phyloP scores from a whole-genome alignment of 23 tunicate genomes.

The Ciona savignyi region DNA sequence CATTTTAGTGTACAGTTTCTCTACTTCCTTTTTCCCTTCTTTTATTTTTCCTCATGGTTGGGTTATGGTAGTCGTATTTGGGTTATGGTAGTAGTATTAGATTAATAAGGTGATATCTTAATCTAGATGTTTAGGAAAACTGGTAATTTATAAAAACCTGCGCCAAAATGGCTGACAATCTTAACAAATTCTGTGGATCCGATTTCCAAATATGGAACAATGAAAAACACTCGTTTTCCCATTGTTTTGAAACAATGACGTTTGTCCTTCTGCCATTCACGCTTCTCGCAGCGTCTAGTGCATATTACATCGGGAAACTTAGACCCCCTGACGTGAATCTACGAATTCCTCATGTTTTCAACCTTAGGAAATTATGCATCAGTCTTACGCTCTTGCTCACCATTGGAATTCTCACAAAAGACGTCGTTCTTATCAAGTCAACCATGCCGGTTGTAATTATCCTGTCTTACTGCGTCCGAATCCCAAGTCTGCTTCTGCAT shows the following conservation, averaged over 20 bases:
- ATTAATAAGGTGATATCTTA: no score
- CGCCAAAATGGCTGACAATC: no score
- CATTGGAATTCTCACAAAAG: constrained; percentile 22
- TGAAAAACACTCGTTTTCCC: constrained; percentile 39
- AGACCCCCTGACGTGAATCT: constrained; percentile 68
- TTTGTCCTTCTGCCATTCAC: constrained; percentile 57
- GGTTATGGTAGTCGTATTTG: no score
- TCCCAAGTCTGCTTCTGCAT: constrained; percentile 41
- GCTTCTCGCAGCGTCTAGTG: constrained; percentile 43
- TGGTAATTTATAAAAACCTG: no score
- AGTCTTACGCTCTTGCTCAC: constrained; percentile 38
- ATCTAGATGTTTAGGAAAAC: no score
- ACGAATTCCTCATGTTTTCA: constrained; percentile 28
- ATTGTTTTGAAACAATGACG: constrained; percentile 61
- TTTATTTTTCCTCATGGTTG: no score
- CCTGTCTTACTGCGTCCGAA: constrained; percentile 24
- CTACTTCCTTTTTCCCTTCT: no score
- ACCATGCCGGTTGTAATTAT: constrained; percentile 14
- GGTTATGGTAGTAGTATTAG: no score
- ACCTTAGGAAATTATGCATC: constrained; percentile 38
- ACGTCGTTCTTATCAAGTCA: constrained; percentile 32
- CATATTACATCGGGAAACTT: constrained; percentile 61
- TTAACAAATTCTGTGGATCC: constrained; percentile 39
- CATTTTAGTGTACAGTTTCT: no score
- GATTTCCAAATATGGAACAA: constrained; percentile 29